phyloP scores from a whole-genome alignment of 1,140 invertebrate genomes.

The Microvelia longipes region DNA sequence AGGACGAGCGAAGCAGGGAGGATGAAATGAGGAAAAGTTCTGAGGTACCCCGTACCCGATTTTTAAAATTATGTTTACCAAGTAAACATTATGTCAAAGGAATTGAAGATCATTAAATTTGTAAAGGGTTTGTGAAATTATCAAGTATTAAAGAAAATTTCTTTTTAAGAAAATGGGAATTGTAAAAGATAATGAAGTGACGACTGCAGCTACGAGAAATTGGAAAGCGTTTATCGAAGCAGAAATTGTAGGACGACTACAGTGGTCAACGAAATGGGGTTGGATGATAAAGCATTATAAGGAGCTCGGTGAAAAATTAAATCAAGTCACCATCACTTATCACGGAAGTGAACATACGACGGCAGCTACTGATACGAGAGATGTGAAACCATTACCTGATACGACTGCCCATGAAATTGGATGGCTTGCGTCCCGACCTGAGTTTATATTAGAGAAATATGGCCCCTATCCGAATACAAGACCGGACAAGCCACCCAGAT shows the following conservation, averaged over 20 bases:
- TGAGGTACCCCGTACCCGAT: too few species aligned
- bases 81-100: too few species aligned
- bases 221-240: neutral
- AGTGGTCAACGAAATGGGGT: neutral
- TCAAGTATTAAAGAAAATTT: too few species aligned
- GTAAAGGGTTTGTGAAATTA: too few species aligned
- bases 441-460: neutral
- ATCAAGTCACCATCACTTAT: neutral
- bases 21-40: too few species aligned
- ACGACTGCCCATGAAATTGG: neutral
- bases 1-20: too few species aligned
- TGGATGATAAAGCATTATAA: neutral
- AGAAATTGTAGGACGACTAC: neutral
- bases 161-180: conserved; percentile 1
- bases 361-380: neutral
- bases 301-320: neutral
- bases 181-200: neutral
- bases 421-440: neutral
- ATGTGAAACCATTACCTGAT: neutral
- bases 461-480: neutral
- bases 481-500: neutral
- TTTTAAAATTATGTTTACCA: too few species aligned
- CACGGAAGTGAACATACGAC: neutral
- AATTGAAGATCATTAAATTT: too few species aligned
- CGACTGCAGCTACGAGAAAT: neutral